Conservation (phyloP, 2,113 vertebrate species). For the Recurvirostra avosetta region DNA sequence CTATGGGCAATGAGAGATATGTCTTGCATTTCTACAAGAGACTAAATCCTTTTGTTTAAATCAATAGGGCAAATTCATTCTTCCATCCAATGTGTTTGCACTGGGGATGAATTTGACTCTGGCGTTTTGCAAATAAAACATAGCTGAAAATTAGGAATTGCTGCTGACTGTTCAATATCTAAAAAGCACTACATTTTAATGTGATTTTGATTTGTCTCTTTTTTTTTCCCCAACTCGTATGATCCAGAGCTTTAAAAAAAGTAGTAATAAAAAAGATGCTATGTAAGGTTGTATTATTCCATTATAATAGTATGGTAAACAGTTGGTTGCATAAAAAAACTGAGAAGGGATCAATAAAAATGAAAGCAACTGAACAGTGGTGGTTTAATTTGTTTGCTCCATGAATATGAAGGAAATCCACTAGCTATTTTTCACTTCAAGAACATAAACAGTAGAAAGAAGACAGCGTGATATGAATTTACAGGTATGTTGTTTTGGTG, state of each 20-base stretch:
- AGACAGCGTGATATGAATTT: not conserved
- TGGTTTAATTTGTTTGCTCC: slow-evolving; percentile 18
- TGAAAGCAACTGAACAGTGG: not conserved
- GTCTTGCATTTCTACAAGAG: not conserved
- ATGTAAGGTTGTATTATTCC: not conserved
- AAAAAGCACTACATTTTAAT: not conserved
- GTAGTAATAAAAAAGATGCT: not conserved
- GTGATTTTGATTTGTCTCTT: not conserved
- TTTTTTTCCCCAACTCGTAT: not conserved
- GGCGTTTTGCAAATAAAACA: not conserved
- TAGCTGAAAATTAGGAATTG: not conserved
- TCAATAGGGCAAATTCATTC: not conserved
- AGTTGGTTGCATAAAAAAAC: not conserved
- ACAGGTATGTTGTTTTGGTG: not conserved
- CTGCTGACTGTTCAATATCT: not conserved
- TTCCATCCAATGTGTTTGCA: not conserved
- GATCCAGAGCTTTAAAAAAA: not conserved
- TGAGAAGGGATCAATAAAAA: not conserved
- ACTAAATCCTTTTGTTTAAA: not conserved
- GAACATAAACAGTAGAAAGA: not conserved
- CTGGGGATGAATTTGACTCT: not conserved
- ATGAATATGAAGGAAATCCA: slow-evolving; percentile 5
- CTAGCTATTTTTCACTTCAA: slow-evolving; percentile 25
- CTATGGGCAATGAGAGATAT: not conserved
- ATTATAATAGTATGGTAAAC: not conserved